Conservation (phyloP, 2,797 vertebrate genomes). For the Salmo trutta region DNA sequence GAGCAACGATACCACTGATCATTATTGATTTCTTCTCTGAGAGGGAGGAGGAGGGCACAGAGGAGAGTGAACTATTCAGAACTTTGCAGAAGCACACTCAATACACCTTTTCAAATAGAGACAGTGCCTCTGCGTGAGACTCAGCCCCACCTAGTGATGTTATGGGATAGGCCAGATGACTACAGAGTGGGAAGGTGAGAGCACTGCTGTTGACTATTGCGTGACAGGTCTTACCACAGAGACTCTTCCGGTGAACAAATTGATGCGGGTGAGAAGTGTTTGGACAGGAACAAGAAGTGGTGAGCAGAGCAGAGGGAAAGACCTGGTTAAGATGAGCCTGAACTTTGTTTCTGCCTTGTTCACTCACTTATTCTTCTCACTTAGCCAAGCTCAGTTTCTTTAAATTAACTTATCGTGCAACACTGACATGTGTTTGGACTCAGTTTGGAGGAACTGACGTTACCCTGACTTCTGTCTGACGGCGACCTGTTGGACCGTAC, state of each 20-base stretch:
- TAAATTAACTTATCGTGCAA: slow-evolving; percentile 5
- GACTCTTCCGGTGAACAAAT: slow-evolving; percentile 34
- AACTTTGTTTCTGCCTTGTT: slow-evolving; percentile 41
- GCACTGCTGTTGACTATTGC: slow-evolving; percentile 23
- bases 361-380: slow-evolving; percentile 32
- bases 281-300: slow-evolving; percentile 72
- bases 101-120: slow-evolving; percentile 29
- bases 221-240: slow-evolving; percentile 18
- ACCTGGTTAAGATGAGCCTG: slow-evolving; percentile 39
- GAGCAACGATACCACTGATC: background rate
- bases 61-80: background rate
- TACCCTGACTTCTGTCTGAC: slow-evolving; percentile 20
- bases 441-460: slow-evolving; percentile 36
- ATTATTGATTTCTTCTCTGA: background rate
- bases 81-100: background rate
- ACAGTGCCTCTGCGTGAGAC: slow-evolving; percentile 40
- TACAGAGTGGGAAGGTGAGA: slow-evolving; percentile 27
- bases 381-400: slow-evolving; percentile 12
- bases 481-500: slow-evolving; percentile 28
- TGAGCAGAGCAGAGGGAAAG: slow-evolving; percentile 34
- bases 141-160: slow-evolving; percentile 47
- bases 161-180: slow-evolving; percentile 2
- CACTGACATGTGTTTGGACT: slow-evolving; percentile 41
- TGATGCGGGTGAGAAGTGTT: slow-evolving; percentile 14
- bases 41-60: background rate